A percentile compares a stretch with the other conserved stretches of the same genome.
phyloP scores from a whole-genome alignment of 2,888 invertebrate genomes.

The Nomada flava region DNA sequence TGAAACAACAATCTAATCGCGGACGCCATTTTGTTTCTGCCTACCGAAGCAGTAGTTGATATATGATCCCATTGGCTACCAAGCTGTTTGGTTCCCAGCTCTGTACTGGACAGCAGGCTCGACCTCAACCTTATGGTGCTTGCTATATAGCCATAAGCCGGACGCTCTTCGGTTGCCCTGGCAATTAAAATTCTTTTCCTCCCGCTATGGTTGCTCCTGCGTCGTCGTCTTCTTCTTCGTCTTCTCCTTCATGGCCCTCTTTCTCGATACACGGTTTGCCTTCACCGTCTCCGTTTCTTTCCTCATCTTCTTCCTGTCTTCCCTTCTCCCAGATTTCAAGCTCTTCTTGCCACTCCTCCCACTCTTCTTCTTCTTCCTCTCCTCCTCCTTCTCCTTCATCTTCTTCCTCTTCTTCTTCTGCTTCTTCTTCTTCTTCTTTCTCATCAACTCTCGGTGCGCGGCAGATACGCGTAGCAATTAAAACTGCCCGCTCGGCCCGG shows the following conservation, averaged over 20 bases:
- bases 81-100: slow-evolving; percentile 79
- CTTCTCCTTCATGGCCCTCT: slow-evolving; percentile 47
- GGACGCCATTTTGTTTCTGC: slow-evolving; percentile 78
- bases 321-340: slow-evolving; percentile 3
- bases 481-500: slow-evolving; percentile 64
- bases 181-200: slow-evolving; percentile 82
- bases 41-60: slow-evolving; percentile 82
- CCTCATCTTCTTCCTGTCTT: slow-evolving; percentile 41
- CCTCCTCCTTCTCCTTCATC: slow-evolving; percentile 17
- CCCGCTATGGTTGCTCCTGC: slow-evolving; percentile 75
- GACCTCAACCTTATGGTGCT: slow-evolving; percentile 77
- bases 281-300: slow-evolving; percentile 58
- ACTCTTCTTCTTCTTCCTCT: not conserved
- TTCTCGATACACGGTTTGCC: slow-evolving; percentile 25
- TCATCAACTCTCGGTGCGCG: slow-evolving; percentile 58
- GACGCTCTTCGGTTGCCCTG: slow-evolving; percentile 75
- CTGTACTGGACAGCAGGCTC: slow-evolving; percentile 75
- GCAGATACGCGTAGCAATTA: slow-evolving; percentile 69
- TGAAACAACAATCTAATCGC: slow-evolving; percentile 75
- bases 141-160: slow-evolving; percentile 75
- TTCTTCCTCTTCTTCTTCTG: slow-evolving; percentile 26
- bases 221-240: slow-evolving; percentile 68
- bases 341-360: not conserved
- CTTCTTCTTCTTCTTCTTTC: slow-evolving; percentile 31
- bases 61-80: slow-evolving; percentile 83